Percentiles rank a stretch among this genome's conserved stretches.
Evolutionary conservation across 2,113 vertebrate species (phyloP).

Genomic region (Chlorocebus sabaeus): DNA sequence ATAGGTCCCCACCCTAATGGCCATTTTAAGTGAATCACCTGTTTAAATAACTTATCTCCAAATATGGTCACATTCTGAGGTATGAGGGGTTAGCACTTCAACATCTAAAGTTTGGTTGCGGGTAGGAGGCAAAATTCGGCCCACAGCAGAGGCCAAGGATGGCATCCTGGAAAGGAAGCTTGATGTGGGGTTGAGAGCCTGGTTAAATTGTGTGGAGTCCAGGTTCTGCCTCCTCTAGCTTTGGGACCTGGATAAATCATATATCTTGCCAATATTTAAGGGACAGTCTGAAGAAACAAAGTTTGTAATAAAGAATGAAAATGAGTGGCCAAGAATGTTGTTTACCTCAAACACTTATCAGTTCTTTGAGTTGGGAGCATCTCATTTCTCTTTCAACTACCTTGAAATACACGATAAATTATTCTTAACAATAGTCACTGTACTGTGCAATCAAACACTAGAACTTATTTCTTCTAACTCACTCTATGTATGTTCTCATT

Average conservation of each 20-base stretch:
- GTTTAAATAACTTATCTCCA: neutral
- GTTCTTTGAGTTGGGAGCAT: neutral
- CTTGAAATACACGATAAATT: neutral
- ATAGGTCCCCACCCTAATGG: neutral
- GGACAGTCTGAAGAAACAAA: neutral
- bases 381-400: neutral
- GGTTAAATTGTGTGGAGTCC: neutral
- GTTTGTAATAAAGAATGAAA: neutral
- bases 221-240: neutral
- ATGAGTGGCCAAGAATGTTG: neutral
- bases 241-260: neutral
- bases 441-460: neutral
- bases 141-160: neutral
- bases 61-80: neutral
- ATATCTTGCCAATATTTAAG: neutral
- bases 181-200: too few relatives aligned
- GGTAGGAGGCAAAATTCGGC: neutral
- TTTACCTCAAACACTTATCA: neutral
- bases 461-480: neutral
- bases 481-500: neutral
- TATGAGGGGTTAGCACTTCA: neutral
- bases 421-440: neutral
- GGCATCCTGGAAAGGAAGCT: neutral
- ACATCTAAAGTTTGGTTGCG: neutral
- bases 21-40: neutral